Evolutionary conservation across 2,113 vertebrate species (phyloP).

Genomic region (Corythoichthys intestinalis): DNA sequence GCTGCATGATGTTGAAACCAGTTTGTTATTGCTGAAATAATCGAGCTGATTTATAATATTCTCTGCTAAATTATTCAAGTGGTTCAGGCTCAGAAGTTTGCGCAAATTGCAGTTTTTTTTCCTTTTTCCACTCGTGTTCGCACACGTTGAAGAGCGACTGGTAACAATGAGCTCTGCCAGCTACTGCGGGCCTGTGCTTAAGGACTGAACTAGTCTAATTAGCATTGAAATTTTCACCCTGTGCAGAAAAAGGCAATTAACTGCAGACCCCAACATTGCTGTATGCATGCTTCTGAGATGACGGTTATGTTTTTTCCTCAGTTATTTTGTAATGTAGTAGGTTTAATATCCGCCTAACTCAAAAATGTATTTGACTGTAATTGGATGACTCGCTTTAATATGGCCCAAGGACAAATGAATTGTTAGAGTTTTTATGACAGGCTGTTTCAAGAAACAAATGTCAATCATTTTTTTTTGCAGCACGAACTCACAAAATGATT

Average conservation of each 20-base stretch:
- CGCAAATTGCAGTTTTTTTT: slow-evolving; percentile 54
- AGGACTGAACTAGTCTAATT: slow-evolving; percentile 40
- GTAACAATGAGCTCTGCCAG: slow-evolving; percentile 46
- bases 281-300: slow-evolving; percentile 7
- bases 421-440: neutral
- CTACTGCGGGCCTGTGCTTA: slow-evolving; percentile 33
- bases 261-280: neutral
- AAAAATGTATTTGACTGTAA: neutral
- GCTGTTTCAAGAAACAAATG: neutral
- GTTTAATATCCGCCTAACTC: neutral
- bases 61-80: slow-evolving; percentile 65
- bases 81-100: slow-evolving; percentile 61
- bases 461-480: neutral
- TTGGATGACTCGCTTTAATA: neutral
- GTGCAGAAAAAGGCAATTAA: slow-evolving; percentile 27
- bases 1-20: slow-evolving; percentile 16
- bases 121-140: slow-evolving; percentile 26
- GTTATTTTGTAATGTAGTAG: neutral
- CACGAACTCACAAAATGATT: neutral
- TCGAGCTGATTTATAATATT: slow-evolving; percentile 51
- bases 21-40: slow-evolving; percentile 61
- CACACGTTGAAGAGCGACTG: slow-evolving; percentile 31
- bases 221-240: slow-evolving; percentile 6
- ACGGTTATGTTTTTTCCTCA: slow-evolving; percentile 1
- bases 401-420: neutral